Evolutionary conservation across 2,113 vertebrate species (phyloP).

Genomic region (Mirza zaza): DNA sequence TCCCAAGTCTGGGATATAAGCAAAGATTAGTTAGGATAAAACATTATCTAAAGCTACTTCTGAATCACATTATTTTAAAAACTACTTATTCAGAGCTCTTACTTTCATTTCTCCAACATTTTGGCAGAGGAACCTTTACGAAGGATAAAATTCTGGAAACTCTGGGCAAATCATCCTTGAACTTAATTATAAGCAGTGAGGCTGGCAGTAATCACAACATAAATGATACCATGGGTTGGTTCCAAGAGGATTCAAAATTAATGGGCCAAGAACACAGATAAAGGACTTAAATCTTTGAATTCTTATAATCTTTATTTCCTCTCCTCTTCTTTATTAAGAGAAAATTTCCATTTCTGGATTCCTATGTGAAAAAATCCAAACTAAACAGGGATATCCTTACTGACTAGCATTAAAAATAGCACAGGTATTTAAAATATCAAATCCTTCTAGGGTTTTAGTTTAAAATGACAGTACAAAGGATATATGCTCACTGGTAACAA

Average conservation of each 20-base stretch:
- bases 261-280: background rate
- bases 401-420: background rate
- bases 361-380: conserved; percentile 25
- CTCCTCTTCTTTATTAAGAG: background rate
- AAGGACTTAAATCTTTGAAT: background rate
- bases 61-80: conserved; percentile 22
- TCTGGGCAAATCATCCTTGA: background rate
- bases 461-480: background rate
- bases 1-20: background rate
- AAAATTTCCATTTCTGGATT: background rate
- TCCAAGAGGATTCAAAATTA: background rate
- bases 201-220: background rate
- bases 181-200: background rate
- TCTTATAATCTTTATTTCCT: background rate
- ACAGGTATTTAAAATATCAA: conserved; percentile 12
- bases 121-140: background rate
- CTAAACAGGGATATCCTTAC: background rate
- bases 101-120: conserved; percentile 21
- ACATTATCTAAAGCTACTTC: background rate
- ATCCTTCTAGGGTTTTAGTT: background rate
- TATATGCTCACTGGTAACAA: background rate
- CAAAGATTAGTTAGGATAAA: conserved; percentile 30
- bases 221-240: background rate
- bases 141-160: background rate
- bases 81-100: background rate